phyloP scores from a whole-genome alignment of 2,113 vertebrate genomes.

The Fulmarus glacialis region DNA sequence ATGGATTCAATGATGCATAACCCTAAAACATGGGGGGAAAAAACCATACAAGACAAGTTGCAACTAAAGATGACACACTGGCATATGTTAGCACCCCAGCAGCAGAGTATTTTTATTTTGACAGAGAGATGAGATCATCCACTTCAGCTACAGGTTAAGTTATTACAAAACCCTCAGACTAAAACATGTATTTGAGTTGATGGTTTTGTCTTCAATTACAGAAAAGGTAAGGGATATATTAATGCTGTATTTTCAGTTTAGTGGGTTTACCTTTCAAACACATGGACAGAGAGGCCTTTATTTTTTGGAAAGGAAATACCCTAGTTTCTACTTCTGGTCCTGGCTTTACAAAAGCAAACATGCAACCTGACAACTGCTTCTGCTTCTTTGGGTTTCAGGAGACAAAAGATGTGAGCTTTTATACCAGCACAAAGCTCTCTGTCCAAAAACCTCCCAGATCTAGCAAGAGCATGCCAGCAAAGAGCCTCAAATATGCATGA shows the following conservation, averaged over 20 bases:
- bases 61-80: not conserved
- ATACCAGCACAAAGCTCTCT: not conserved
- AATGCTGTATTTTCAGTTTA: not conserved
- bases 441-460: not conserved
- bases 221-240: not conserved
- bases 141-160: not conserved
- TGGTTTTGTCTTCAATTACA: not conserved
- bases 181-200: not conserved
- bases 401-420: not conserved
- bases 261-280: not conserved
- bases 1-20: constrained; percentile 81
- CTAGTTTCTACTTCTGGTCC: not conserved
- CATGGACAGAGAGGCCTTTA: not conserved
- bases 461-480: not conserved
- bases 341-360: not conserved
- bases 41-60: not conserved
- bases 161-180: not conserved
- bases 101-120: not conserved
- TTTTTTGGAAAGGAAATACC: not conserved
- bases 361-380: not conserved
- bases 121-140: not conserved
- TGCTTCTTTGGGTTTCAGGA: not conserved
- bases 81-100: not conserved
- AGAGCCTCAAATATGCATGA: not conserved
- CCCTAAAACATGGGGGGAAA: constrained; percentile 26